Evolutionary conservation across 2,797 vertebrate species (phyloP).

Genomic region (Enoplosus armatus): DNA sequence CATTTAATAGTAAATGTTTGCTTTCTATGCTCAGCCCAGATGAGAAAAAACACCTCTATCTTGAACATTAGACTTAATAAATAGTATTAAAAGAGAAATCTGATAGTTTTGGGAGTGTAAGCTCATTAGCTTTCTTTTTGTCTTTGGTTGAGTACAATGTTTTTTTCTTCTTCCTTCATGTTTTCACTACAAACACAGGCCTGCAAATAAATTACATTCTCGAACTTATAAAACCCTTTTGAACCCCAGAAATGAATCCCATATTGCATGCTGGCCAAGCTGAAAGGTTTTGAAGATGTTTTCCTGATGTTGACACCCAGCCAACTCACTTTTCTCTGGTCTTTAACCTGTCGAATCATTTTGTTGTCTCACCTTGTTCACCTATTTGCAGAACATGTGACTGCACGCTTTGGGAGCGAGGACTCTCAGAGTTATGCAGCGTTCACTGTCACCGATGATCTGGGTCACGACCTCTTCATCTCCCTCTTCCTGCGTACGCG

Average conservation of each 20-base stretch:
- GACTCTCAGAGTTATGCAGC: conserved; percentile 87
- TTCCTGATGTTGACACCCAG: not conserved
- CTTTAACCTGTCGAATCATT: not conserved
- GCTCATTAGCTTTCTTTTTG: not conserved
- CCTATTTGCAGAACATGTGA: conserved; percentile 84
- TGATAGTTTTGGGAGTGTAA: not conserved
- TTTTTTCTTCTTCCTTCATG: not conserved
- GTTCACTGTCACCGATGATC: conserved; percentile 82
- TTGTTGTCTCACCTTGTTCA: not conserved
- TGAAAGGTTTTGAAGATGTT: not conserved
- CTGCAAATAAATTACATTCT: not conserved
- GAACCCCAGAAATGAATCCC: not conserved
- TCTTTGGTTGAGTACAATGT: not conserved
- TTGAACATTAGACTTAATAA: not conserved
- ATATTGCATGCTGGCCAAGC: not conserved
- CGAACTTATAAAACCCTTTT: not conserved
- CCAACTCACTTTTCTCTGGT: not conserved
- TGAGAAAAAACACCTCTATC: not conserved
- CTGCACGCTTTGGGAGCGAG: conserved; percentile 89
- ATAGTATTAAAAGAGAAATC: not conserved
- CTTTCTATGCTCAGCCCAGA: not conserved
- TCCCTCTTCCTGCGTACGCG: conserved; percentile 92
- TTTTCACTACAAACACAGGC: not conserved
- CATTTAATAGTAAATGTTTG: not conserved
- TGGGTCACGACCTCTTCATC: conserved; percentile 79